A percentile compares a stretch with the other conserved stretches of the same genome.
These are phyloP conservation scores for Phortica magna DNA, from an alignment of 2,888 invertebrate genomes.

Conservation along the genomic window DNA sequence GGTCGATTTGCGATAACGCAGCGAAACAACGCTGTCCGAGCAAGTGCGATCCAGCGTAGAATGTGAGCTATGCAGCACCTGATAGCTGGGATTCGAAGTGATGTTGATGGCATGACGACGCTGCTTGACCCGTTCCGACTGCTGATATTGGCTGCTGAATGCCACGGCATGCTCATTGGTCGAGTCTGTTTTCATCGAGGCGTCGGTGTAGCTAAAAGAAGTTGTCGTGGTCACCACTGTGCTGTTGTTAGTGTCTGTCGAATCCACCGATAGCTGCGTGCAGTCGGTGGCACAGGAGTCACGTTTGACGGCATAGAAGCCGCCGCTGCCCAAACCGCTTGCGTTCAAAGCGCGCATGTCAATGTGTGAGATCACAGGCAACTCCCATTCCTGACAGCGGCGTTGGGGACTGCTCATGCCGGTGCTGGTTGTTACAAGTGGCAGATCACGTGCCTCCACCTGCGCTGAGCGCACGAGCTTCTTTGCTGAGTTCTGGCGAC, in stretches of 20 bases:
- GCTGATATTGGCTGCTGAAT: background rate
- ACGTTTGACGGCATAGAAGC: slow-evolving; percentile 67
- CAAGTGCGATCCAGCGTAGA: slow-evolving; percentile 78
- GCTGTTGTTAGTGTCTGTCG: slow-evolving; percentile 71
- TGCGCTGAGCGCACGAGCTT: slow-evolving; percentile 55
- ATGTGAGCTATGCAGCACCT: slow-evolving; percentile 77
- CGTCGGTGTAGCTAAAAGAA: slow-evolving; percentile 71
- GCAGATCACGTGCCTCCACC: slow-evolving; percentile 42
- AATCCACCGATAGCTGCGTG: slow-evolving; percentile 76
- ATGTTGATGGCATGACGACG: slow-evolving; percentile 78
- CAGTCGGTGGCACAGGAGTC: slow-evolving; percentile 77
- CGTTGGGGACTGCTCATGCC: slow-evolving; percentile 47
- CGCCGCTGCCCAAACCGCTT: slow-evolving; percentile 45
- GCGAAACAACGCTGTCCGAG: slow-evolving; percentile 76
- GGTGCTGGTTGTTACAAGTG: slow-evolving; percentile 53
- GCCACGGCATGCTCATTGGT: slow-evolving; percentile 23
- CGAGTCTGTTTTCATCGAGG: slow-evolving; percentile 36
- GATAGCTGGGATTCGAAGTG: slow-evolving; percentile 78
- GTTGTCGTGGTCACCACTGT: slow-evolving; percentile 74
- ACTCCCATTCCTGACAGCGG: slow-evolving; percentile 69
- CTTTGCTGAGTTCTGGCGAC: slow-evolving; percentile 62
- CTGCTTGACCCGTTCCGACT: slow-evolving; percentile 44
- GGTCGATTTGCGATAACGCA: slow-evolving; percentile 85
- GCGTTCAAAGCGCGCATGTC: slow-evolving; percentile 66
- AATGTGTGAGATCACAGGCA: slow-evolving; percentile 61